Base-by-base conservation (phyloP, 2,797 vertebrate species). In the Aselliscus stoliczkanus region DNA sequence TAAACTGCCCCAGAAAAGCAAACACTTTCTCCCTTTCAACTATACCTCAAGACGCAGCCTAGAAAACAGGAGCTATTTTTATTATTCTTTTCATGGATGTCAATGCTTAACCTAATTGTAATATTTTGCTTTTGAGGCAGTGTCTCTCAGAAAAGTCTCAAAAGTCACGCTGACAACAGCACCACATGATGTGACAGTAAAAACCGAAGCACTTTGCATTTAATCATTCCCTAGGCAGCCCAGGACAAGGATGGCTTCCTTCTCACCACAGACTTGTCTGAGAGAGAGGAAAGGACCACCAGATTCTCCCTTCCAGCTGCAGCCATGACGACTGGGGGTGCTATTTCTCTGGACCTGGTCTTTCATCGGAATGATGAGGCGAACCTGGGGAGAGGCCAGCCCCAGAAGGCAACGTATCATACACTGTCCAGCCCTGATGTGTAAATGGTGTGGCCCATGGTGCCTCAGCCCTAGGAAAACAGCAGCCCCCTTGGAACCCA, bases 91-190 rank as follows among this genome's bases (percentile, higher is more conserved):
- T 97, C 81, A 88, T 7, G 18, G 91, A 90, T 95, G 87, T 97
- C 95, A 96, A 96, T 97, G 97, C 96, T 94, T 96, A 97, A 97
- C 95, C 89, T 70, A 72, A 67, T 83, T 93, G 34, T 37, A 79
- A 39, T 94, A 89, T 60, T 97, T 87, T 90, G 37, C 56, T 95
- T 73, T 21, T 94, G 93, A 90, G 27, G 92, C 70, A 50, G 77
- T 60, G 47, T 54, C 34, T 73, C 87, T 81, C 47, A 12, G 56
- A 54, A 73, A 79, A 50, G 85, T 52, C 85, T 83, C 93, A 60
- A 47, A 84, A 82, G 70, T 39, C 34, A 31, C 29, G 18, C 1
- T 39, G 70, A 91, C n/a, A 34, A 23, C 0, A 4, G 50, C 5
- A 34, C 44, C 39, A 17, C 2, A 25, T 10, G 56, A 84, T 27